Evolutionary conservation across 2,888 invertebrate genomes (phyloP).

Genomic region (Amphipyra tragopoginis): DNA sequence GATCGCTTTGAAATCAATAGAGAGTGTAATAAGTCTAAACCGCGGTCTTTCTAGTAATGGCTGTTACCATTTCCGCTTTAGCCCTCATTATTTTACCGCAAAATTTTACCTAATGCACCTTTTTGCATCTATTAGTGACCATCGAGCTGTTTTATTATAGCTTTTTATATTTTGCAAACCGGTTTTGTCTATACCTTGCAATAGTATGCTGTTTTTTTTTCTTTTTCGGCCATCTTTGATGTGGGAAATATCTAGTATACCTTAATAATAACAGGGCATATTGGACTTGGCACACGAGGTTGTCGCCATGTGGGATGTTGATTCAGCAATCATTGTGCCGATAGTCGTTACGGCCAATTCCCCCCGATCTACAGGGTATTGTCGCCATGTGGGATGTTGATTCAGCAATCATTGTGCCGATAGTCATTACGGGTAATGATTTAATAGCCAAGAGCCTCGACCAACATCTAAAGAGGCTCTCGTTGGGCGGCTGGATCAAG

Average conservation of each 20-base stretch:
- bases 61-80: constrained; percentile 63
- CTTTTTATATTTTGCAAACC: constrained; percentile 44
- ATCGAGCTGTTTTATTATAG: constrained; percentile 52
- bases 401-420: too few relatives aligned
- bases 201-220: not conserved
- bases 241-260: not conserved
- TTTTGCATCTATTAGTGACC: constrained; percentile 60
- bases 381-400: too few relatives aligned
- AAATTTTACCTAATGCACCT: constrained; percentile 60
- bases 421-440: too few relatives aligned
- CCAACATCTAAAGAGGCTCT: too few relatives aligned
- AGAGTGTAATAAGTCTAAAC: constrained; percentile 62
- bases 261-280: too few relatives aligned
- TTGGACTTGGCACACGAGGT: too few relatives aligned
- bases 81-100: constrained; percentile 70
- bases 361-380: too few relatives aligned
- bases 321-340: too few relatives aligned
- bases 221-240: not conserved
- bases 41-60: constrained; percentile 51
- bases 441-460: too few relatives aligned
- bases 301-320: too few relatives aligned
- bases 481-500: too few relatives aligned
- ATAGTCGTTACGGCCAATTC: too few relatives aligned
- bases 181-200: constrained; percentile 8
- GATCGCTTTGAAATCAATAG: constrained; percentile 70